These are phyloP conservation scores for Carlito syrichta DNA, from an alignment of 2,113 vertebrate species.

Conservation along the genomic window DNA sequence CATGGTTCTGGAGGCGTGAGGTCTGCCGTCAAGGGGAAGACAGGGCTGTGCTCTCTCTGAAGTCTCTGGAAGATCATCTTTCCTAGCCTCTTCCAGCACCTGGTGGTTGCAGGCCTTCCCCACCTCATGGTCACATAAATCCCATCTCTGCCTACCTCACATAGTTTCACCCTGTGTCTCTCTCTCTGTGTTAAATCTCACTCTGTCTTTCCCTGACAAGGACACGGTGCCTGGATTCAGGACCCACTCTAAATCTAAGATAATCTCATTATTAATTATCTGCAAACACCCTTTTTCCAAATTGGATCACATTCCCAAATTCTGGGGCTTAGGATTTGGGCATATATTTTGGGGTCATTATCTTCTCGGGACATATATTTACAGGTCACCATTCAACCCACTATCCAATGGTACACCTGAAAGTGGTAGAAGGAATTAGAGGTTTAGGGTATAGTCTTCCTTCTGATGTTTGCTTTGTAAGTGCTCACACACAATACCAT, in stretches of 20 bases:
- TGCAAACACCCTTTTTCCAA: not conserved
- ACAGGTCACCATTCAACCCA: too few relatives aligned
- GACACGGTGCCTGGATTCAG: not conserved
- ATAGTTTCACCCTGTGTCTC: not conserved
- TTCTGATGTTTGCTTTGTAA: not conserved
- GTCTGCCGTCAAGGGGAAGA: not conserved
- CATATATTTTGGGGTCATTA: not conserved
- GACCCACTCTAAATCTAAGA: not conserved
- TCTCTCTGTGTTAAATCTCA: not conserved
- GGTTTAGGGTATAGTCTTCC: not conserved
- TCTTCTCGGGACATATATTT: too few relatives aligned
- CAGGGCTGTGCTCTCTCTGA: rapidly evolving
- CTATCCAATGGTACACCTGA: not conserved
- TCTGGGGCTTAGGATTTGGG: not conserved
- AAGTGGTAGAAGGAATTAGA: not conserved
- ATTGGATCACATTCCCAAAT: not conserved
- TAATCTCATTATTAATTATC: not conserved
- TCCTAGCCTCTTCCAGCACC: not conserved
- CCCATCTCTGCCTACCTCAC: not conserved
- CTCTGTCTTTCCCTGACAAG: not conserved
- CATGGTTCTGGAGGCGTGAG: not conserved
- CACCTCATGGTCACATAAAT: rapidly evolving
- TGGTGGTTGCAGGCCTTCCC: not conserved
- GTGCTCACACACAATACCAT: not conserved
- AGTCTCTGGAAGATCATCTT: too few relatives aligned